Percentiles rank a stretch among this genome's conserved stretches.
These are phyloP conservation scores for Gymnosoma rotundatum DNA, from an alignment of 2,888 invertebrate genomes.

Conservation along the genomic window DNA sequence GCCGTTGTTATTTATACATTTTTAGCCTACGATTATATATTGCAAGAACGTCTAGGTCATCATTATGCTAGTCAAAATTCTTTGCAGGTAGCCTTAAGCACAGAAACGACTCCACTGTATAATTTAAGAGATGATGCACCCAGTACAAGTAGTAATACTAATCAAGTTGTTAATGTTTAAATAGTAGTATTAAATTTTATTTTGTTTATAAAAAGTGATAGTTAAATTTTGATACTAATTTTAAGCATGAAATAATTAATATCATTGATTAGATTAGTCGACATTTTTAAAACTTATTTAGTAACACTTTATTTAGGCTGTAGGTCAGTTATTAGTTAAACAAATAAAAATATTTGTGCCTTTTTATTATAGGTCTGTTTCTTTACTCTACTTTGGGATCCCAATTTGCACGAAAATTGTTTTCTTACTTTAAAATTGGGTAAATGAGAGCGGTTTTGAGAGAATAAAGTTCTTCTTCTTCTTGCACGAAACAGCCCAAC, in stretches of 20 bases:
- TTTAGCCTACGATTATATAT: slow-evolving; percentile 78
- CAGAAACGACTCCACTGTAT: slow-evolving; percentile 42
- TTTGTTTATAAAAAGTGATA: slow-evolving; percentile 38
- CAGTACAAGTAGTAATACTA: slow-evolving; percentile 73
- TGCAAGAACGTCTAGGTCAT: slow-evolving; percentile 74
- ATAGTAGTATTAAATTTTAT: slow-evolving; percentile 42
- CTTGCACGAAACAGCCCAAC: too few species aligned
- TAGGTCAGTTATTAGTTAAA: too few species aligned
- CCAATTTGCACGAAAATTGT: too few species aligned
- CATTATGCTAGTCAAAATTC: slow-evolving; percentile 62
- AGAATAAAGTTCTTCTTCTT: too few species aligned
- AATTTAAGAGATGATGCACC: slow-evolving; percentile 71
- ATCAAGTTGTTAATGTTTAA: slow-evolving; percentile 61
- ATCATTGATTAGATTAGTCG: too few species aligned
- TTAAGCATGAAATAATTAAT: slow-evolving; percentile 29
- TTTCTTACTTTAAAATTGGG: too few species aligned
- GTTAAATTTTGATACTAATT: slow-evolving; percentile 34
- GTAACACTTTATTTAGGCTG: too few species aligned
- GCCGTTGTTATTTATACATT: slow-evolving; percentile 78
- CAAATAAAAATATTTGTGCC: too few species aligned
- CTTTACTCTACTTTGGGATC: too few species aligned
- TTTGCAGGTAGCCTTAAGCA: slow-evolving; percentile 34
- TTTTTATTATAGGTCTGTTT: too few species aligned
- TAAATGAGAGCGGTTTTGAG: too few species aligned
- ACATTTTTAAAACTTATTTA: too few species aligned